Conservation (phyloP, 2,113 vertebrate genomes). For the Pterocles burchelli region DNA sequence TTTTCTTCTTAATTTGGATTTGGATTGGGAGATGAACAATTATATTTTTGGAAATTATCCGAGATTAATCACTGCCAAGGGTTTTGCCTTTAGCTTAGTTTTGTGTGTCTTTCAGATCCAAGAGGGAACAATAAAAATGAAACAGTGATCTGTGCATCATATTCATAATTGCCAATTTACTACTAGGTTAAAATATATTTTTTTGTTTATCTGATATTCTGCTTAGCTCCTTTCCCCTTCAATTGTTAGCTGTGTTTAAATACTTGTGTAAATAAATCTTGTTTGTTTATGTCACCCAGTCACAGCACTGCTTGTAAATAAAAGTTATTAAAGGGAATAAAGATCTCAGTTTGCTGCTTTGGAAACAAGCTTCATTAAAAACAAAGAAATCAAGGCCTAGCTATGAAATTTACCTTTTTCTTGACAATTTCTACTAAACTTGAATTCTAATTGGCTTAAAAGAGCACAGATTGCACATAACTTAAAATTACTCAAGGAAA, state of each 20-base stretch:
- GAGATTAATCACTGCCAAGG: background rate
- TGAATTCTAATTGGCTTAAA: background rate
- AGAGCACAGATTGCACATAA: background rate
- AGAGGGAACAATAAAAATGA: background rate
- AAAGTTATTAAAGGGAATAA: background rate
- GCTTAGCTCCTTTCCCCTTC: background rate
- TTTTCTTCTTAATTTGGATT: background rate
- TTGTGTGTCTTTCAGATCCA: background rate
- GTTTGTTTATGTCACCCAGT: background rate
- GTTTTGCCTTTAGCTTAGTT: background rate
- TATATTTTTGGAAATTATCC: background rate
- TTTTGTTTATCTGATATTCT: background rate
- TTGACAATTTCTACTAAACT: background rate
- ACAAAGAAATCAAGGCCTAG: background rate
- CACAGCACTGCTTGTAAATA: background rate
- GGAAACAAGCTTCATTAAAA: background rate
- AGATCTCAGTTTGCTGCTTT: background rate
- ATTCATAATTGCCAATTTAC: background rate
- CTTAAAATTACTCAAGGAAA: background rate
- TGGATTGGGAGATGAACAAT: background rate
- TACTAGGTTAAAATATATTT: background rate
- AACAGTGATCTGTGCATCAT: background rate
- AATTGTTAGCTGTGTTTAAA: background rate
- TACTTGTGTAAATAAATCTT: background rate
- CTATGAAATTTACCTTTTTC: background rate